Evolutionary conservation across 1,140 invertebrate species (phyloP).

Genomic region (Trichonephila clavata): DNA sequence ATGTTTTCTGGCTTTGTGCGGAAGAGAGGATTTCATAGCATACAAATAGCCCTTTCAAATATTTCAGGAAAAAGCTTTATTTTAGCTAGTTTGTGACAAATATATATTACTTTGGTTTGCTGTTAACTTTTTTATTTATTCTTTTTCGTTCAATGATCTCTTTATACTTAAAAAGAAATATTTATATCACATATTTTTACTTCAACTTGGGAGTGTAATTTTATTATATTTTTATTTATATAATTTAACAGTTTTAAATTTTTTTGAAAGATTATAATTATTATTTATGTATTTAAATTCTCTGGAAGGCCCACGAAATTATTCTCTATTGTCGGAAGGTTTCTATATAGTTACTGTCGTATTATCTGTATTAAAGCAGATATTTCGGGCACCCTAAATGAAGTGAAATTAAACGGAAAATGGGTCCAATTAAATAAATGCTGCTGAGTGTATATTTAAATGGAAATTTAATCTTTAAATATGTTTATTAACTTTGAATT

Average conservation of each 20-base stretch:
- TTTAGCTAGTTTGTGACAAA: background rate
- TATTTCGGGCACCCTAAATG: too few species aligned
- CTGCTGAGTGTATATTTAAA: too few species aligned
- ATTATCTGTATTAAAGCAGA: background rate
- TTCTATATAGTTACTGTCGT: background rate
- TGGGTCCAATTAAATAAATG: too few species aligned
- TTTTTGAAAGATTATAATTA: background rate
- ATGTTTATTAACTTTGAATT: too few species aligned
- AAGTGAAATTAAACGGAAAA: too few species aligned
- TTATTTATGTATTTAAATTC: background rate
- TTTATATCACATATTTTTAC: background rate
- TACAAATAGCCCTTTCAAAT: conserved; percentile 13
- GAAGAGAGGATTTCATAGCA: background rate
- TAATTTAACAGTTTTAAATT: too few species aligned
- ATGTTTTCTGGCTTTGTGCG: background rate
- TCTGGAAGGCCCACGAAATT: background rate
- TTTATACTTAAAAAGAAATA: background rate
- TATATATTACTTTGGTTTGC: background rate
- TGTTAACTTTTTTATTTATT: background rate
- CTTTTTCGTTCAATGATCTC: background rate
- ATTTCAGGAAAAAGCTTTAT: background rate
- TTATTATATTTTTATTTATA: too few species aligned
- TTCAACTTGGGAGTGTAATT: background rate
- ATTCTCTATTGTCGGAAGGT: background rate
- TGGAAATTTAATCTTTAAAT: too few species aligned